A percentile compares a stretch with the other conserved stretches of the same genome.
These are phyloP conservation scores for Poecilia wingei DNA, from an alignment of 2,797 vertebrate species.

Conservation along the genomic window DNA sequence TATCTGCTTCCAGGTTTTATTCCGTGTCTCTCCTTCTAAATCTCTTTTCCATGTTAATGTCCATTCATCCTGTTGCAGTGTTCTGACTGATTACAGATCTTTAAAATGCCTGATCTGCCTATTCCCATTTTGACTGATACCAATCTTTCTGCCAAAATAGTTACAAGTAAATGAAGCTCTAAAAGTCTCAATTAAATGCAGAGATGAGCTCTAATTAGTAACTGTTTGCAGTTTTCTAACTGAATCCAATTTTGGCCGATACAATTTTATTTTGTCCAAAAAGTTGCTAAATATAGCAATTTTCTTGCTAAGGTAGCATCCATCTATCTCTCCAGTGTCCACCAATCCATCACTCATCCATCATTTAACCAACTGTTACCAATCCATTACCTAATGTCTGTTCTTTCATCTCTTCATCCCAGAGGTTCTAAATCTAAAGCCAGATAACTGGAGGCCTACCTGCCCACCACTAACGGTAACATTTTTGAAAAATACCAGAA, in stretches of 20 bases:
- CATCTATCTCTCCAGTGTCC: neutral
- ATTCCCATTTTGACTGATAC: too few relatives aligned
- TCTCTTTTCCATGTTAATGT: neutral
- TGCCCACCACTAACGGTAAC: neutral
- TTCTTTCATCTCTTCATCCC: neutral
- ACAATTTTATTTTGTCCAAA: too few relatives aligned
- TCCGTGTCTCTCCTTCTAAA: neutral
- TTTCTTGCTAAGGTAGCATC: neutral
- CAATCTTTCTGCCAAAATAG: too few relatives aligned
- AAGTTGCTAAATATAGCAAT: too few relatives aligned
- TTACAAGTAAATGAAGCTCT: too few relatives aligned
- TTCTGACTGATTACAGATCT: too few relatives aligned
- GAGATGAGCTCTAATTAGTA: too few relatives aligned
- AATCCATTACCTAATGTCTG: neutral
- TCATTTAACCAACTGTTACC: neutral
- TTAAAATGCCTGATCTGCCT: too few relatives aligned
- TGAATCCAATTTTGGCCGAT: too few relatives aligned
- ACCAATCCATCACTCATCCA: neutral
- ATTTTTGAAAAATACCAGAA: slow-evolving; percentile 78
- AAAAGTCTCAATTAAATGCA: too few relatives aligned
- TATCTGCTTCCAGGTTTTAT: neutral
- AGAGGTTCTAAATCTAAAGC: neutral
- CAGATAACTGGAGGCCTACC: neutral
- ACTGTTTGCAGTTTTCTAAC: too few relatives aligned
- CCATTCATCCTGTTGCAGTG: neutral